Base-by-base conservation (phyloP, 2,113 vertebrate species). In the Gallinago paraguaiae region DNA sequence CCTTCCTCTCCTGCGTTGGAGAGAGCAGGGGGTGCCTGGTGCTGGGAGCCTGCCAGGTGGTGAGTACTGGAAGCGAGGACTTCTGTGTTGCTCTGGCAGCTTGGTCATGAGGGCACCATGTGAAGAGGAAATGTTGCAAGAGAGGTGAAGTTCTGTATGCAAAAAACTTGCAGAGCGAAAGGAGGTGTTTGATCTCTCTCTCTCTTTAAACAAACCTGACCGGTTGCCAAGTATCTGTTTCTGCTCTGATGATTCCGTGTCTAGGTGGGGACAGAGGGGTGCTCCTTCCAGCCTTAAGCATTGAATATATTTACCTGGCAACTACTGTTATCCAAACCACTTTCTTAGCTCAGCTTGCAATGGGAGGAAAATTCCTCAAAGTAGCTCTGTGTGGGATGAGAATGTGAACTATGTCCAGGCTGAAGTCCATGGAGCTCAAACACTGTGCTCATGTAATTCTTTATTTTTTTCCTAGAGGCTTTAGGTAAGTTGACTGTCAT, bases 401-500 rank as follows among this genome's bases (percentile, higher is more conserved):
- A 96, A 96, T 96, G 95, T 93, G 93, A 95, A 15, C 77, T 93
- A 94, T 94, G 95, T 78, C 69, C 88, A 94, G 80, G 88, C 96
- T 95, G 88, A 68, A 41, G 37, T 84, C 90, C 86, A 79, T 41
- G 57, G 61, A 76, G 46, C 86, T 79, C 80, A 22, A 51, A 57
- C 75, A 45, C 92, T 54, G 53, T 0, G 0, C 61, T 93, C 53
- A 5, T 78, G 64, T 33, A 23, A 27, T 50, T 64, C 15, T 81
- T 90, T 46, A 6, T 24, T 83, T 68, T 83, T 39, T 78, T 83
- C 63, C 54, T 80, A 59, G 79, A 81, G 85, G 46, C 64, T 88
- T 83, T 76, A 76, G 53, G 79, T 41, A 19, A 69, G 64, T 46
- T 82, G 88, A 13, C 59, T 95, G 3, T 56, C 45, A 24, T 12